These are phyloP conservation scores for Synanthedon vespiformis DNA, from an alignment of 2,888 invertebrate species.

Conservation along the genomic window DNA sequence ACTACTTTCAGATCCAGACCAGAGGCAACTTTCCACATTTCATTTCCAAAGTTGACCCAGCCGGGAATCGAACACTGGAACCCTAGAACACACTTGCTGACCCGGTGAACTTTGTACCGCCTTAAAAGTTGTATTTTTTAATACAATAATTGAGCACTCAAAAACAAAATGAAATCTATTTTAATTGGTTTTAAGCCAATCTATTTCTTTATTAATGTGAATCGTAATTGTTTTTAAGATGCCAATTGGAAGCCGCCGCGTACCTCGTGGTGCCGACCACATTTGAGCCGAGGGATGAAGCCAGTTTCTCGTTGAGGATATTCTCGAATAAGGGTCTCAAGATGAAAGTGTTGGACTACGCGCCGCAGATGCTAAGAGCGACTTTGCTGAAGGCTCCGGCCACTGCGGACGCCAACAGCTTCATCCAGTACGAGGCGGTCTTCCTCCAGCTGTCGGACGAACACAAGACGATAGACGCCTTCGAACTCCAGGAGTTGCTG, in stretches of 20 bases:
- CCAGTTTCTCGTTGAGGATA: conserved; percentile 86
- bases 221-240: conserved; percentile 61
- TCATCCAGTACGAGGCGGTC: conserved; percentile 89
- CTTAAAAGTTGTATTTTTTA: too few species aligned
- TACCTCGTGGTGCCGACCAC: conserved; percentile 91
- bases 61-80: too few species aligned
- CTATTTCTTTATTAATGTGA: too few species aligned
- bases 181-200: too few species aligned
- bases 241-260: conserved; percentile 82
- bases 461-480: conserved; percentile 89
- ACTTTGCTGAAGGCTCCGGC: conserved; percentile 83
- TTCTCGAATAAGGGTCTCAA: conserved; percentile 82
- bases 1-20: too few species aligned
- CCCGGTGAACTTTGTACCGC: too few species aligned
- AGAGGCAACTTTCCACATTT: too few species aligned
- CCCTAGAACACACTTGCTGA: too few species aligned
- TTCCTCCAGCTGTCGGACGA: conserved; percentile 92
- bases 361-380: conserved; percentile 77
- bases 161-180: not conserved
- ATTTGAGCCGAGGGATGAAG: conserved; percentile 91
- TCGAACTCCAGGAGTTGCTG: conserved; percentile 89
- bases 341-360: conserved; percentile 77
- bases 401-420: conserved; percentile 73
- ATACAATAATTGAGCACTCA: too few species aligned
- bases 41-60: too few species aligned